phyloP scores from a whole-genome alignment of 2,113 vertebrate genomes.

The Amblyornis subalaris region DNA sequence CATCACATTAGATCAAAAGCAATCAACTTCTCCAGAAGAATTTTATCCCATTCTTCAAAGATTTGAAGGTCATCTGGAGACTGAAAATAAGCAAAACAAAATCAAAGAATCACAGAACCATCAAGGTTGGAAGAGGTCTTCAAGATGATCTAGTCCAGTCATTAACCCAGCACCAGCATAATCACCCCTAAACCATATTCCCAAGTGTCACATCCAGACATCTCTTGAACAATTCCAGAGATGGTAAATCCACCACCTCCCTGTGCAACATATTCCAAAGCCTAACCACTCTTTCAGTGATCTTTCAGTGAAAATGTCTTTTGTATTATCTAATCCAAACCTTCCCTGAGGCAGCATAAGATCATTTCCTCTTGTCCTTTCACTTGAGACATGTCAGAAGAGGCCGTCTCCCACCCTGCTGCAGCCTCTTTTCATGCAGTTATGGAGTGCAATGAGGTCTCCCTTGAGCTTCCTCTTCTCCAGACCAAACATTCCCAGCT shows the following conservation, averaged over 20 bases:
- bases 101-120: background rate
- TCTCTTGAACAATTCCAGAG: background rate
- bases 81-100: background rate
- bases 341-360: background rate
- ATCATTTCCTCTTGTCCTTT: background rate
- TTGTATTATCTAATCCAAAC: background rate
- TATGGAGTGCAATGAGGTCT: background rate
- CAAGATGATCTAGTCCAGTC: background rate
- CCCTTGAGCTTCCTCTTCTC: background rate
- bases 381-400: background rate
- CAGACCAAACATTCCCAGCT: rapidly evolving
- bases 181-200: background rate
- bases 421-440: background rate
- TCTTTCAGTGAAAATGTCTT: background rate
- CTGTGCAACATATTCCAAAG: background rate
- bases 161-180: background rate
- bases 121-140: background rate
- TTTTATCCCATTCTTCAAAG: background rate
- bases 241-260: background rate
- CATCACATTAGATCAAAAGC: background rate
- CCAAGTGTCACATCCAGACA: background rate
- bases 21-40: background rate
- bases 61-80: background rate
- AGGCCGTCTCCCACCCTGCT: background rate
- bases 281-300: background rate